Evolutionary conservation across 1,140 invertebrate species (phyloP).

Genomic region (Pogonognathellus flavescens): DNA sequence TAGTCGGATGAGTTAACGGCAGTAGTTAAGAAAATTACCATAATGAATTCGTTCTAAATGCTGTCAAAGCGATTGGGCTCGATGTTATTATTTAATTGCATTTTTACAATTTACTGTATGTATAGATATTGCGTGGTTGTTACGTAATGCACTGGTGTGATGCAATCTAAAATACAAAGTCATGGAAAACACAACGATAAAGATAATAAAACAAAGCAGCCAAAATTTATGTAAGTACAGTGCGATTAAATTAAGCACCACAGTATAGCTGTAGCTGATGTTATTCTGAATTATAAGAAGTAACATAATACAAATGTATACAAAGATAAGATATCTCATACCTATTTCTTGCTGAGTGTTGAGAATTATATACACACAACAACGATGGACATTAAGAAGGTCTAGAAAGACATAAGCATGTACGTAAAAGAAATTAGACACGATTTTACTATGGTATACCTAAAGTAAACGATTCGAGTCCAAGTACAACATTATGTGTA

Average conservation of each 20-base stretch:
- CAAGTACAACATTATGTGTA: neutral
- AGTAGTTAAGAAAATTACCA: slow-evolving; percentile 1
- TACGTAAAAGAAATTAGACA: slow-evolving; percentile 10
- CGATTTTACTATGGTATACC: neutral
- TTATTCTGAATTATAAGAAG: too few relatives aligned
- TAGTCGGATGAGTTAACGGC: neutral
- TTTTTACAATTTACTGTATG: neutral
- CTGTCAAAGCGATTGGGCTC: neutral
- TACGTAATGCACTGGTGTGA: slow-evolving; percentile 6
- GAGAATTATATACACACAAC: too few relatives aligned
- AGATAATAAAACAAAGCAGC: slow-evolving; percentile 1
- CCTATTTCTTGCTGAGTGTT: too few relatives aligned
- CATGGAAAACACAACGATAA: slow-evolving; percentile 20
- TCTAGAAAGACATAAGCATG: too few relatives aligned
- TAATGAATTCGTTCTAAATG: slow-evolving; percentile 7
- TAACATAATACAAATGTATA: too few relatives aligned
- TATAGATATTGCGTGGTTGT: neutral
- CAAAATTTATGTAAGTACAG: too few relatives aligned
- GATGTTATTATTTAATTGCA: neutral
- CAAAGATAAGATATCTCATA: too few relatives aligned
- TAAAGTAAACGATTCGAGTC: too few relatives aligned
- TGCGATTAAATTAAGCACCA: too few relatives aligned
- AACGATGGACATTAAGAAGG: too few relatives aligned
- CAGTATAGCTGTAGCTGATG: too few relatives aligned
- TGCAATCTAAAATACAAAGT: slow-evolving; percentile 2